A percentile compares a stretch with the other conserved stretches of the same genome.
Conservation (phyloP, 30 jellyfish, hydroid and myxozoan species). For the Cassiopea andromeda region DNA sequence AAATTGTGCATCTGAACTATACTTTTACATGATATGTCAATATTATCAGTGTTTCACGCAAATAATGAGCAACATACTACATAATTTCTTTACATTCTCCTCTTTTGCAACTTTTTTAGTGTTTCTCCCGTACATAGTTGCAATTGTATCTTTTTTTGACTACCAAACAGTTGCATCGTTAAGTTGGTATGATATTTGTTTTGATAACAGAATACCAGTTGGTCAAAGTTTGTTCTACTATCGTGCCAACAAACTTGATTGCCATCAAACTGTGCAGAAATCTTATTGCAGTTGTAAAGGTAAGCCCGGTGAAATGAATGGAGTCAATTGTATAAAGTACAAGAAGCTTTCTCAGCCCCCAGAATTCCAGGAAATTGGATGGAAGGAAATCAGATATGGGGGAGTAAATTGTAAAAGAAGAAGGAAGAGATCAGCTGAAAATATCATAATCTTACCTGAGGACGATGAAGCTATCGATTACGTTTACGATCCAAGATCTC, state of each 20-base stretch:
- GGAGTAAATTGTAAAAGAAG: neutral
- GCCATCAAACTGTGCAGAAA: conserved; percentile 53
- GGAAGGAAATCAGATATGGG: conserved; percentile 3
- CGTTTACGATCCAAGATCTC: conserved; percentile 46
- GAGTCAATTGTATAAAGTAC: conserved; percentile 13
- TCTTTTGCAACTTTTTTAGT: no score
- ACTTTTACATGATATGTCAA: no score
- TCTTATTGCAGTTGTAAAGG: conserved; percentile 60
- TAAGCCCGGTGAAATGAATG: neutral
- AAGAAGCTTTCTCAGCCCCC: neutral
- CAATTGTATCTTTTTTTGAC: no score
- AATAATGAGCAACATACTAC: no score
- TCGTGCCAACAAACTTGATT: conserved; percentile 36
- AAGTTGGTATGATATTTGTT: no score
- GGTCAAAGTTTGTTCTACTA: conserved; percentile 72
- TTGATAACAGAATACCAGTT: conserved; percentile 24
- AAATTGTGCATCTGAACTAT: no score
- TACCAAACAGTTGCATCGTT: no score
- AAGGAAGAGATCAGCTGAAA: conserved; percentile 16
- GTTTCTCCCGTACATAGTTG: no score
- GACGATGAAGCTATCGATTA: conserved; percentile 41
- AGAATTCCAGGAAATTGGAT: neutral
- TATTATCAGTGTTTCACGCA: no score
- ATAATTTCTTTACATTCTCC: no score
- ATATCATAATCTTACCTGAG: conserved; percentile 18